Evolutionary conservation across 2,113 vertebrate species (phyloP).

Genomic region (Trematocara macrostoma): DNA sequence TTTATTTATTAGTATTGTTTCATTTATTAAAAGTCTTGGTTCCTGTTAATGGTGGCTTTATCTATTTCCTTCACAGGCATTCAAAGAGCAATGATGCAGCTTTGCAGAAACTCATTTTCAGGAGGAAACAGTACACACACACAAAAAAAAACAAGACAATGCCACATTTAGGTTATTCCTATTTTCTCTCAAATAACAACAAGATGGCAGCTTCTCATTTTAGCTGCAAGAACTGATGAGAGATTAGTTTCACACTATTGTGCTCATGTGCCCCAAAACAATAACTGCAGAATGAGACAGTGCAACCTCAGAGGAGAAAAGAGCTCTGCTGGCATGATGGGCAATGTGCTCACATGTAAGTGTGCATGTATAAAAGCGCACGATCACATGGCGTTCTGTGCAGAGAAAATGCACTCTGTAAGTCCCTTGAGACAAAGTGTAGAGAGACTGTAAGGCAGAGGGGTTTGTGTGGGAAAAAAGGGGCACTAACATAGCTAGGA

Average conservation of each 20-base stretch:
- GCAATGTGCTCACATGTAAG: background rate
- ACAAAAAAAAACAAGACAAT: background rate
- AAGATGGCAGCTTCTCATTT: constrained; percentile 5
- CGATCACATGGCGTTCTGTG: background rate
- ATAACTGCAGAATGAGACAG: constrained; percentile 40
- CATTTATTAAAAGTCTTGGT: constrained; percentile 66
- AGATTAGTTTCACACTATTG: constrained; percentile 21
- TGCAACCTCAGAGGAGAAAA: background rate
- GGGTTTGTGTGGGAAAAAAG: background rate
- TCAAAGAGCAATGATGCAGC: background rate
- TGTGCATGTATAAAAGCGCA: background rate
- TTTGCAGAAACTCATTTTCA: background rate
- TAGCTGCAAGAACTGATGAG: constrained; percentile 15
- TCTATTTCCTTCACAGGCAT: background rate
- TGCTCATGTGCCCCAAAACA: constrained; percentile 37
- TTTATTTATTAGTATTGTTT: constrained; percentile 74
- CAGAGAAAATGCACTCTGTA: background rate
- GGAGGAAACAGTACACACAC: background rate
- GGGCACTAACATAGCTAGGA: background rate
- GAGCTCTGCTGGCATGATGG: background rate
- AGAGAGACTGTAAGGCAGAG: background rate
- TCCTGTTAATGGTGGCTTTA: constrained; percentile 25
- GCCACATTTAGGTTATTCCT: constrained; percentile 23
- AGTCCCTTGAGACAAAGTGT: background rate
- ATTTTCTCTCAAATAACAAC: constrained; percentile 2